Base-by-base conservation (phyloP, 2,888 invertebrate species). In the Habrosyne pyritoides region DNA sequence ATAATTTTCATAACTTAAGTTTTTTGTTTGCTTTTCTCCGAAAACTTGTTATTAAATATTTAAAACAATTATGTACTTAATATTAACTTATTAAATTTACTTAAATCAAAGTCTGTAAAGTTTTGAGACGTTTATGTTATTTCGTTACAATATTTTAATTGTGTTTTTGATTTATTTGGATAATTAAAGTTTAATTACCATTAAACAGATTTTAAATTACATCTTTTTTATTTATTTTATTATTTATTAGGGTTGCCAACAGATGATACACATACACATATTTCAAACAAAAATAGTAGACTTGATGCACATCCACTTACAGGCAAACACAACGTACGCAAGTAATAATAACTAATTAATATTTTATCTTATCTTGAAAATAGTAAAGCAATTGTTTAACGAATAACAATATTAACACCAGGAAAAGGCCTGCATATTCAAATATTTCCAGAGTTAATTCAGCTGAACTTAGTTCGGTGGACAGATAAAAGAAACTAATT, bases 11-110 rank as follows among this genome's bases (percentile, higher is more conserved):
- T 36, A n/a, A 36, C 14, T 5, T 14, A 36, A 14, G 8, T 18
- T 42, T n/a, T 42, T 18, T 42, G 42, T 42, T 42, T 42, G 8
- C 42, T 42, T 18, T 42, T 18, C 59, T 56, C 60, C 64, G 42
- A 67, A 73, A 67, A 64, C 64, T 71, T 62, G 66, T 59, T 12
- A 7, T 24, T 18, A 26, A 24, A 21, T 36, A 54, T 33, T 52
- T 30, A 10, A 24, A 53, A 28, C 26, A 51, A 36, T 36, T 36
- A 24, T 24, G 24, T 24, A 24, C 24, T 24, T 24, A 24, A 24
- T 36, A 36, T n/a, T 42, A n/a, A 18, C 14, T 4, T n/a, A n/a
- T 6, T 33, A 4, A 2, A 33, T n/a, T n/a, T n/a, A 33, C 33
- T 33, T 33, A 12, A 30, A 30, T 30, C 36, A 36, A 36, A 36